These are phyloP conservation scores for Neotoma lepida DNA, from an alignment of 2,113 vertebrate species.

Conservation along the genomic window DNA sequence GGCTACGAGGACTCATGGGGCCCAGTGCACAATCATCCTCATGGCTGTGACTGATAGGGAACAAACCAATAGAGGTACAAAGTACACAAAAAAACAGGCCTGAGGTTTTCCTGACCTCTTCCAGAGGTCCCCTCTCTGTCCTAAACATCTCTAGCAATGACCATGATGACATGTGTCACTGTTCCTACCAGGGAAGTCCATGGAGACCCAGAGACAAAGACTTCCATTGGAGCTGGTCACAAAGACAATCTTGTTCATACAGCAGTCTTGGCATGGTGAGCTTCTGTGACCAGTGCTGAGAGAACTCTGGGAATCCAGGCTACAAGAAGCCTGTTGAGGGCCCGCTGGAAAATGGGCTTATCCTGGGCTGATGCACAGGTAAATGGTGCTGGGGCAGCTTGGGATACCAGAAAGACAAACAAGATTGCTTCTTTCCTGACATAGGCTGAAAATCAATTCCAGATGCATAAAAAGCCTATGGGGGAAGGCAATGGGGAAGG, in stretches of 20 bases:
- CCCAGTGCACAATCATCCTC: not conserved
- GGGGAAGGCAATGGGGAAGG: not conserved
- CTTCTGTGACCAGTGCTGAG: not conserved
- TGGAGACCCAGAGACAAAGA: not conserved
- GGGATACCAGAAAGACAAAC: slow-evolving; percentile 1
- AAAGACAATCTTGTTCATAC: not conserved
- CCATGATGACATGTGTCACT: fast-evolving
- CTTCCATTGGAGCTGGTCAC: not conserved
- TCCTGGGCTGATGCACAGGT: too few species aligned
- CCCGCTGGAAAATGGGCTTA: not conserved
- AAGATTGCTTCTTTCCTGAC: not conserved
- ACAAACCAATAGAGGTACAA: not conserved
- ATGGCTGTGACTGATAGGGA: not conserved
- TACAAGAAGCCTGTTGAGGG: not conserved
- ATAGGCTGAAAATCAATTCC: not conserved
- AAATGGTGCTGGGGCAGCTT: not conserved
- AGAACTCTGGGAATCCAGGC: not conserved
- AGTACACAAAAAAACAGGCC: not conserved
- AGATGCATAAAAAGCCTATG: not conserved
- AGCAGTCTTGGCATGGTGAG: not conserved
- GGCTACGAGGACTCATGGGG: not conserved
- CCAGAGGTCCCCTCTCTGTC: not conserved
- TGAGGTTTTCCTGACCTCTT: too few species aligned
- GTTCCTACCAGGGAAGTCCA: not conserved
- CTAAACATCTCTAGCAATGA: too few species aligned